Conservation (phyloP, 2,888 invertebrate species). For the Trissolcus japonicus region DNA sequence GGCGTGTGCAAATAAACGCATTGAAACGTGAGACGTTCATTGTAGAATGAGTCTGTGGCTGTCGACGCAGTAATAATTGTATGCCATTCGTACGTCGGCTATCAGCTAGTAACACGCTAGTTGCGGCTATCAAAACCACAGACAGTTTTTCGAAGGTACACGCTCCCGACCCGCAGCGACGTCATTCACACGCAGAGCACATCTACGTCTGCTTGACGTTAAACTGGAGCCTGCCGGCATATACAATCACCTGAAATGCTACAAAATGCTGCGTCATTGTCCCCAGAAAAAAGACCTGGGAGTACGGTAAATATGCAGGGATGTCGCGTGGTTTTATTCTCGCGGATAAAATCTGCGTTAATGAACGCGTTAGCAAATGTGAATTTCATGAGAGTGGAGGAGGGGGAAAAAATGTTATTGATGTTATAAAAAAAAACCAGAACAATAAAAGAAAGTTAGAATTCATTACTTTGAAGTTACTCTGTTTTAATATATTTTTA, state of each 20-base stretch:
- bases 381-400: background rate
- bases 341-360: slow-evolving; percentile 8
- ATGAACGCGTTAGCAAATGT: background rate
- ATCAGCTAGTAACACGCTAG: slow-evolving; percentile 51
- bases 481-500: too few relatives aligned
- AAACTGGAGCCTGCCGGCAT: slow-evolving; percentile 12
- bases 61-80: slow-evolving; percentile 49
- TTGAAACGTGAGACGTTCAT: slow-evolving; percentile 45
- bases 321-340: slow-evolving; percentile 10
- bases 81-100: slow-evolving; percentile 48
- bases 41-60: slow-evolving; percentile 47
- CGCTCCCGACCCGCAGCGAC: slow-evolving; percentile 24
- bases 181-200: slow-evolving; percentile 36
- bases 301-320: background rate
- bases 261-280: slow-evolving; percentile 23
- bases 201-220: slow-evolving; percentile 24
- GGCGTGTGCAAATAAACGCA: slow-evolving; percentile 30
- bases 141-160: slow-evolving; percentile 41
- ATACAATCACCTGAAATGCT: slow-evolving; percentile 15
- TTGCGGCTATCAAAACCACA: slow-evolving; percentile 56
- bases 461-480: too few relatives aligned
- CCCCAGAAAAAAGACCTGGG: slow-evolving; percentile 11
- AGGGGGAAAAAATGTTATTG: background rate
- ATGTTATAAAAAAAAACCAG: too few relatives aligned
- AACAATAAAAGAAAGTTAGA: too few relatives aligned